Percentiles rank a stretch among this genome's conserved stretches.
Conservation (phyloP, 2,888 invertebrate species). For the Macropis europaea region DNA sequence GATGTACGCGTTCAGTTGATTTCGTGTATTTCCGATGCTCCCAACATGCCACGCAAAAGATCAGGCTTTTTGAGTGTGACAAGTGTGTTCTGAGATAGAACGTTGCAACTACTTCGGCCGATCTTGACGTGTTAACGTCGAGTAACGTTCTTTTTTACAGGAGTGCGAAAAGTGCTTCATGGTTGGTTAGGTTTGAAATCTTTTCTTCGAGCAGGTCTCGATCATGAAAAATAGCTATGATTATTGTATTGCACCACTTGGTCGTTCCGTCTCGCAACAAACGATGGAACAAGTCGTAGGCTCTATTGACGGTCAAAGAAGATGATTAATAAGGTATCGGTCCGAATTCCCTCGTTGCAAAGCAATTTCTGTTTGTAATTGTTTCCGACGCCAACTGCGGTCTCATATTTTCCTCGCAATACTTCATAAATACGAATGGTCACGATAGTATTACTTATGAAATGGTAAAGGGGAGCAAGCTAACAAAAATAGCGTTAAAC, state of each 20-base stretch:
- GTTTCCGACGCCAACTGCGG: neutral
- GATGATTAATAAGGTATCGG: neutral
- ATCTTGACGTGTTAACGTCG: conserved; percentile 19
- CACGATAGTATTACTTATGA: neutral
- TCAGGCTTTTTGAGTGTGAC: too few species aligned
- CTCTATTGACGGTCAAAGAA: conserved; percentile 45
- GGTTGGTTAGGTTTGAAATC: conserved; percentile 42
- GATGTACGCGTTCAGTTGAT: too few species aligned
- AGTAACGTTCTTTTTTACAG: conserved; percentile 30
- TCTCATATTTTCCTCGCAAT: neutral
- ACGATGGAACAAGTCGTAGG: neutral
- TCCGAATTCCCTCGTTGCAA: neutral
- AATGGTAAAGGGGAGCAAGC: neutral
- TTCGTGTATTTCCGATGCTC: too few species aligned
- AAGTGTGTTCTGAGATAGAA: too few species aligned
- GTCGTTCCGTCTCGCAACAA: conserved; percentile 1
- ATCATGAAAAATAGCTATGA: conserved; percentile 22
- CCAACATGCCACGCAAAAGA: too few species aligned
- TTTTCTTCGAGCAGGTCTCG: conserved; percentile 55
- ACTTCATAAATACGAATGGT: neutral
- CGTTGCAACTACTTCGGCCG: too few species aligned
- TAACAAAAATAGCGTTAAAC: conserved; percentile 12
- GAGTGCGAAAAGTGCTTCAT: conserved; percentile 1
- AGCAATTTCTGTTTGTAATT: neutral
- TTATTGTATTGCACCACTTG: conserved; percentile 10